These are phyloP conservation scores for Opisthograptis luteolata DNA, from an alignment of 2,888 invertebrate species.

Conservation along the genomic window DNA sequence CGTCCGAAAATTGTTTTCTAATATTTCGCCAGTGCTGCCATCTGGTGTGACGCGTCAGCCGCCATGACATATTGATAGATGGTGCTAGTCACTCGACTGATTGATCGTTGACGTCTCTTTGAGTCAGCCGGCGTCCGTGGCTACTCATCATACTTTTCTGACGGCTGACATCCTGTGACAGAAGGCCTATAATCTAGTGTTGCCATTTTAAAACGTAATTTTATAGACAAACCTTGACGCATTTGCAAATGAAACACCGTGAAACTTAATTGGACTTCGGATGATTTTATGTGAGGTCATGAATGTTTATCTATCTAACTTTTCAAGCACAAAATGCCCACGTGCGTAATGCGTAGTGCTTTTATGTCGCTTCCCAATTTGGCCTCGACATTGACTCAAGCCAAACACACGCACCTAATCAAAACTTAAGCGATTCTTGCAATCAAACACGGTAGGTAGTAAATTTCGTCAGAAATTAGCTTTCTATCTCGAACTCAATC, in stretches of 20 bases:
- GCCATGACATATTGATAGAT: constrained; percentile 79
- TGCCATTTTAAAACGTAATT: constrained; percentile 7
- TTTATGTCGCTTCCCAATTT: constrained; percentile 20
- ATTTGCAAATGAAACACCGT: neutral
- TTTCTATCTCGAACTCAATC: constrained; percentile 44
- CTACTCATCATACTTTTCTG: constrained; percentile 29
- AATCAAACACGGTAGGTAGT: constrained; percentile 39
- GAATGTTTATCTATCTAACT: neutral
- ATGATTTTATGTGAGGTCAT: neutral
- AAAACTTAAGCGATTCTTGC: constrained; percentile 42
- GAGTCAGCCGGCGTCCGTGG: constrained; percentile 48
- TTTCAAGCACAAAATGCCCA: neutral
- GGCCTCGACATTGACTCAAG: constrained; percentile 28
- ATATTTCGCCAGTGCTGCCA: constrained; percentile 75
- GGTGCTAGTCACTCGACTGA: constrained; percentile 73
- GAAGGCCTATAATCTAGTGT: constrained; percentile 7
- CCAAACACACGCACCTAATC: constrained; percentile 42
- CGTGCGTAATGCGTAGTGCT: neutral
- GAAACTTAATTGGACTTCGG: neutral
- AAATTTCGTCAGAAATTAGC: constrained; percentile 42
- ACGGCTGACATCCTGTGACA: constrained; percentile 45
- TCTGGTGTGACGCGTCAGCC: constrained; percentile 66
- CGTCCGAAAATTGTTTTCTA: constrained; percentile 74
- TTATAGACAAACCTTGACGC: too few relatives aligned
- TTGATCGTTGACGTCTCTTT: constrained; percentile 75